Evolutionary conservation across 2,113 vertebrate genomes (phyloP).

Genomic region (Chaenogobius annularis): DNA sequence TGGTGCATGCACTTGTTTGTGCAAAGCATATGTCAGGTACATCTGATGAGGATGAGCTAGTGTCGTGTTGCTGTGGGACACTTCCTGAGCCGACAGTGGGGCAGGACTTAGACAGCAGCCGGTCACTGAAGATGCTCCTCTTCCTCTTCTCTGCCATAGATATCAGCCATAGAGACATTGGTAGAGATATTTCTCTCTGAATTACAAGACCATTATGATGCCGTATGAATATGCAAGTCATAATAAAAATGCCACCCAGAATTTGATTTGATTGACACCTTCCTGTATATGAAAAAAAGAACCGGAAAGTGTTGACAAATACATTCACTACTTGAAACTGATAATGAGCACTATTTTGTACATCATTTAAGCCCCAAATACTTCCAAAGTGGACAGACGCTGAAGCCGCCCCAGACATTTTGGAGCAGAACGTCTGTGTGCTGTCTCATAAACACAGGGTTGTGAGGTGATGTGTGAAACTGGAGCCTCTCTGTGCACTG

Average conservation of each 20-base stretch:
- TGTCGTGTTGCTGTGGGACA: not conserved
- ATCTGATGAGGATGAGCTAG: constrained; percentile 71
- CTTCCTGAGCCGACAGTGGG: not conserved
- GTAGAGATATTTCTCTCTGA: not conserved
- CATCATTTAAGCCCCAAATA: too few relatives aligned
- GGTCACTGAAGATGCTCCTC: constrained; percentile 1
- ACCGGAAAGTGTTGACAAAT: not conserved
- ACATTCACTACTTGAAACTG: not conserved
- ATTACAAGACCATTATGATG: too few relatives aligned
- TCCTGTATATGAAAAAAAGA: not conserved
- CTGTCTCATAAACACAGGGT: not conserved
- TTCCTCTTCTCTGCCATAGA: not conserved
- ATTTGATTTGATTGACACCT: not conserved
- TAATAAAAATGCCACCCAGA: not conserved
- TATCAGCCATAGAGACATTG: not conserved
- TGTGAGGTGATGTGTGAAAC: constrained; percentile 56
- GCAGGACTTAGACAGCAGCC: not conserved
- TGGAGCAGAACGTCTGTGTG: not conserved
- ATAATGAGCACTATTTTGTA: not conserved
- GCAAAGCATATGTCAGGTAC: not conserved
- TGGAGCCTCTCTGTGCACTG: constrained; percentile 61
- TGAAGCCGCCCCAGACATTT: not conserved
- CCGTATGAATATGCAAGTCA: not conserved
- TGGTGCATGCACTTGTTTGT: not conserved
- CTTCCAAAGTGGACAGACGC: too few relatives aligned